Evolutionary conservation across 2,113 vertebrate genomes (phyloP), one percentile per base, ranked within the genome.

Genomic region (Salvator merianae): DNA sequence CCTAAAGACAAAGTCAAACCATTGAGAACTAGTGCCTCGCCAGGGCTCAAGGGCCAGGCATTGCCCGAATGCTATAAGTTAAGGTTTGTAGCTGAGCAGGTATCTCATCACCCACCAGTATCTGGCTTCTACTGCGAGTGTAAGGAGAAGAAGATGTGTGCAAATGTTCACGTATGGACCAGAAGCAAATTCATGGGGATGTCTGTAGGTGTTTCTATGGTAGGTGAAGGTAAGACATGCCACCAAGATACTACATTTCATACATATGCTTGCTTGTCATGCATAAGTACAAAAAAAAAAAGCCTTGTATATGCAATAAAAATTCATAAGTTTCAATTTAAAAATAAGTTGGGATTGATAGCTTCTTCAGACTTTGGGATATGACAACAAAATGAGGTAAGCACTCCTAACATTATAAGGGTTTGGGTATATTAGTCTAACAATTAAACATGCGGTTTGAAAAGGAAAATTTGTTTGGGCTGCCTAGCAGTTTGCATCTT

Each of bases 181-280:
- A 99, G 98, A 94, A 99, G 98, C 98, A 99, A 99, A 96, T 99
- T 99, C 94, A 97, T 99, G 98, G 98, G 98, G 79, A 99, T 99
- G 98, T 99, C 98, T 3, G 96, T 99, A 93, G 98, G 98, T 53
- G 98, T 99, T 93, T 98, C 98, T 83, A 99, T 99, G 98, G 96
- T 98, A 34, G 98, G 98, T 80, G 98, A 99, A 97, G 98, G 98
- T 99, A 96, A 96, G 96, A 92, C n/a, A 36, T 70, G 32, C 32
- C 9, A 36, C 77, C 65, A 36, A 79, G 24, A 71, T 22, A 77
- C 22, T 77, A 72, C 22, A 47, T 34, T 63, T 73, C 47, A 65
- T 73, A 79, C 4, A 40, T 32, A 79, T 62, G 53, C 38, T 79
- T 79, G 40, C 38, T 77, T 76, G 38, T 53, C 32, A 50, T 68